A percentile compares a stretch with the other conserved stretches of the same genome.
Conservation (phyloP, 2,888 invertebrate genomes). For the Brachyopa scutellaris region DNA sequence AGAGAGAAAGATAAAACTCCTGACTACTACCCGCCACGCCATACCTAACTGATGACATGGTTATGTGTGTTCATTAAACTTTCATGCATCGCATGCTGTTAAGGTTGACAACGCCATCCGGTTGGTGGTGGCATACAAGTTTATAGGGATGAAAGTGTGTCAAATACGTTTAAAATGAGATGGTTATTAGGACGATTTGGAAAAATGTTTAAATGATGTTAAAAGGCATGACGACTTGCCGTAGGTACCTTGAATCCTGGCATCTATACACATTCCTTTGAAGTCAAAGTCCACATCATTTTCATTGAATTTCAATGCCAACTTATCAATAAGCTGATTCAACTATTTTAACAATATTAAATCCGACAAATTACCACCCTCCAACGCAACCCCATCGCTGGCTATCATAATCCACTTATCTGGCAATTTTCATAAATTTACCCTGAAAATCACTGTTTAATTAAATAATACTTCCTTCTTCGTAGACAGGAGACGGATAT, state of each 20-base stretch:
- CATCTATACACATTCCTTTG: no score
- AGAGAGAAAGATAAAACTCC: constrained; percentile 28
- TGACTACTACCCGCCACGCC: background rate
- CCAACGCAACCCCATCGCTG: constrained; percentile 37
- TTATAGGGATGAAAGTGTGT: constrained; percentile 36
- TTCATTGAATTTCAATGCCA: constrained; percentile 28
- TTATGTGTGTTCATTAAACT: constrained; percentile 69
- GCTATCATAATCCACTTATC: constrained; percentile 72
- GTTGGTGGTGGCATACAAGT: no score
- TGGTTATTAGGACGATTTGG: constrained; percentile 40
- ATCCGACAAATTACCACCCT: constrained; percentile 29
- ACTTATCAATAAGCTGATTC: constrained; percentile 43
- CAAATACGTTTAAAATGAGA: constrained; percentile 16
- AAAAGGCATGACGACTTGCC: no score
- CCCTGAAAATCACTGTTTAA: constrained; percentile 69
- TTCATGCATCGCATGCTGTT: constrained; percentile 56
- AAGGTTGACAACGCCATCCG: constrained; percentile 38
- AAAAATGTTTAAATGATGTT: background rate
- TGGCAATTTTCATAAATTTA: constrained; percentile 69
- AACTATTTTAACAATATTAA: constrained; percentile 10
- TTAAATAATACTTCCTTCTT: constrained; percentile 68
- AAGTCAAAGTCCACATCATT: no score
- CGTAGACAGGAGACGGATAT: constrained; percentile 43
- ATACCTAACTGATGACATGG: constrained; percentile 45
- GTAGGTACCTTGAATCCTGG: no score